These are phyloP conservation scores for Toxotes jaculatrix DNA, from an alignment of 2,113 vertebrate genomes.

Conservation along the genomic window DNA sequence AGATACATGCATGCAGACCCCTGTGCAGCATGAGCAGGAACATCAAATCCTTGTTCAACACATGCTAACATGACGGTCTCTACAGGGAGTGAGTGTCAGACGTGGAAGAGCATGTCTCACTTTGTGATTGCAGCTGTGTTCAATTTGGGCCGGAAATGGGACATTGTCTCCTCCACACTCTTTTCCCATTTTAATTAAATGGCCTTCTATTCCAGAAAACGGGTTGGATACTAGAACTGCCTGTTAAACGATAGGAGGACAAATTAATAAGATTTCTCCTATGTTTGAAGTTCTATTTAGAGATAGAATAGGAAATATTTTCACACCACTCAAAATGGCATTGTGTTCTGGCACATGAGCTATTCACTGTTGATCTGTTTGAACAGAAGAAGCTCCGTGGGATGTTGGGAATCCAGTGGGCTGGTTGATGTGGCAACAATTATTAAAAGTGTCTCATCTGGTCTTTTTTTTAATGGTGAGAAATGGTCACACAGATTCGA, in stretches of 20 bases:
- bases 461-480: constrained; percentile 14
- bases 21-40: constrained; percentile 29
- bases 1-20: neutral
- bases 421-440: constrained; percentile 35
- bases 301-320: constrained; percentile 19
- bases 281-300: neutral
- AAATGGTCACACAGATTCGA: constrained; percentile 36
- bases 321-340: neutral
- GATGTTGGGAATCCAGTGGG: constrained; percentile 23
- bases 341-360: constrained; percentile 14
- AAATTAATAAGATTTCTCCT: constrained; percentile 6
- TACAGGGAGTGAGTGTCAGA: constrained; percentile 29
- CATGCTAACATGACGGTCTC: constrained; percentile 29
- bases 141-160: constrained; percentile 62
- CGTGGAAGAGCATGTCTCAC: constrained; percentile 41
- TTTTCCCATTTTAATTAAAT: constrained; percentile 54
- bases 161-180: constrained; percentile 47
- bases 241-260: constrained; percentile 20
- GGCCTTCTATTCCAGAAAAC: constrained; percentile 27
- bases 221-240: neutral
- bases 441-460: constrained; percentile 50
- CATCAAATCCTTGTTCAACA: constrained; percentile 49
- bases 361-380: neutral
- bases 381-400: constrained; percentile 16
- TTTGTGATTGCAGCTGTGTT: constrained; percentile 70